A percentile compares a stretch with the other conserved stretches of the same genome.
phyloP scores from a whole-genome alignment of 2,888 invertebrate species.

The Choreutis nemorana region DNA sequence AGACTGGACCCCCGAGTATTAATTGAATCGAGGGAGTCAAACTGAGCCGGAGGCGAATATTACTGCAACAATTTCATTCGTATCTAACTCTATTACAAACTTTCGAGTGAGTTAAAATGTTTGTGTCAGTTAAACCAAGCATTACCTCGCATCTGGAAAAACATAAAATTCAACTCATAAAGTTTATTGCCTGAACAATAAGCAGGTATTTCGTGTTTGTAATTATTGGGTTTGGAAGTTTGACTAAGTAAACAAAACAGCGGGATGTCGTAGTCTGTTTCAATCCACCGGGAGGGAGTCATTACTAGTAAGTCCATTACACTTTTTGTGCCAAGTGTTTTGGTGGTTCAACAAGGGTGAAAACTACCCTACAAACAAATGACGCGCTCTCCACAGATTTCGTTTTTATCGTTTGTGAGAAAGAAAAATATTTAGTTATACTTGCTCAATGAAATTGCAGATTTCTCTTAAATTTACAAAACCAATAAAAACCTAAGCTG shows the following conservation, averaged over 20 bases:
- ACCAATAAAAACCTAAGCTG: too few species aligned
- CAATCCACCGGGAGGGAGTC: conserved; percentile 48
- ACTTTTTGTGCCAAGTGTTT: conserved; percentile 66
- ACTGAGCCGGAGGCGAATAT: conserved; percentile 30
- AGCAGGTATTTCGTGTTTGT: too few species aligned
- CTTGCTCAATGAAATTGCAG: too few species aligned
- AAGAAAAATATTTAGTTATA: conserved; percentile 28
- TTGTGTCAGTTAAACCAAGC: too few species aligned
- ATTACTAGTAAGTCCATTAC: conserved; percentile 63
- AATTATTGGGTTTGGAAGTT: too few species aligned
- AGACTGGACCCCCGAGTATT: conserved; percentile 44
- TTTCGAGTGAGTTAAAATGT: too few species aligned
- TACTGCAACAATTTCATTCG: conserved; percentile 9
- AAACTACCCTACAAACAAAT: conserved; percentile 60
- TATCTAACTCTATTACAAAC: conserved; percentile 3
- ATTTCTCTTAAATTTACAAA: too few species aligned
- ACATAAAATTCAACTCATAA: too few species aligned
- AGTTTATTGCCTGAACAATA: too few species aligned
- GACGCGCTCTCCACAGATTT: conserved; percentile 43
- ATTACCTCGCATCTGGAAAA: too few species aligned
- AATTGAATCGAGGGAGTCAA: conserved; percentile 59
- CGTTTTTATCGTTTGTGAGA: conserved; percentile 40
- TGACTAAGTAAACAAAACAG: conserved; percentile 32
- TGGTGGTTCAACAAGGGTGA: conserved; percentile 63
- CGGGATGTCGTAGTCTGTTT: conserved; percentile 41